Conservation (phyloP, 2,888 invertebrate species). For the Mechanitis mazaeus region DNA sequence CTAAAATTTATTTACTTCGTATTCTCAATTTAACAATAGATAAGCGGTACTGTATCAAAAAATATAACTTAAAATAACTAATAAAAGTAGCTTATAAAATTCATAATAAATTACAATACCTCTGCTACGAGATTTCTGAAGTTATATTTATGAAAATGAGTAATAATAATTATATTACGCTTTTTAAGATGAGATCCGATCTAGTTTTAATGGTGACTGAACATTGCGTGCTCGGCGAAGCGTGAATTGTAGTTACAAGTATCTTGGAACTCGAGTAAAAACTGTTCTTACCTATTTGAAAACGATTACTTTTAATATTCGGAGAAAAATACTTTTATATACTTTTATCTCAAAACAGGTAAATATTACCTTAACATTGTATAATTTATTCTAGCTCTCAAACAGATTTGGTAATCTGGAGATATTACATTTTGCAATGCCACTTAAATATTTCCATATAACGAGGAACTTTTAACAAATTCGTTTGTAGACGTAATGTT, state of each 20-base stretch:
- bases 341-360: neutral
- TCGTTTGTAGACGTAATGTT: neutral
- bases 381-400: no score
- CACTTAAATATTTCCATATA: neutral
- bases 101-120: neutral
- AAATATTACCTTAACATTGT: no score
- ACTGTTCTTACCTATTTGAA: constrained; percentile 10
- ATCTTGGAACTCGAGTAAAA: constrained; percentile 11
- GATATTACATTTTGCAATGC: no score
- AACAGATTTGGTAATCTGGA: no score
- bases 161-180: neutral
- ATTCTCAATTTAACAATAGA: no score
- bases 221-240: constrained; percentile 14
- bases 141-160: neutral
- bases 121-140: neutral
- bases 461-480: neutral
- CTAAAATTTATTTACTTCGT: no score
- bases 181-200: constrained; percentile 9
- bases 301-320: constrained; percentile 2
- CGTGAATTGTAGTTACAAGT: constrained; percentile 20
- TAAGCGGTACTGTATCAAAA: no score
- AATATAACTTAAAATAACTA: no score
- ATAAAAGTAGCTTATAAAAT: no score
- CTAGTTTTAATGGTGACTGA: constrained; percentile 23
- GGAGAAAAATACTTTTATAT: neutral